Conservation (phyloP, 2,113 vertebrate species). For the Petrocephalus microphthalmus region DNA sequence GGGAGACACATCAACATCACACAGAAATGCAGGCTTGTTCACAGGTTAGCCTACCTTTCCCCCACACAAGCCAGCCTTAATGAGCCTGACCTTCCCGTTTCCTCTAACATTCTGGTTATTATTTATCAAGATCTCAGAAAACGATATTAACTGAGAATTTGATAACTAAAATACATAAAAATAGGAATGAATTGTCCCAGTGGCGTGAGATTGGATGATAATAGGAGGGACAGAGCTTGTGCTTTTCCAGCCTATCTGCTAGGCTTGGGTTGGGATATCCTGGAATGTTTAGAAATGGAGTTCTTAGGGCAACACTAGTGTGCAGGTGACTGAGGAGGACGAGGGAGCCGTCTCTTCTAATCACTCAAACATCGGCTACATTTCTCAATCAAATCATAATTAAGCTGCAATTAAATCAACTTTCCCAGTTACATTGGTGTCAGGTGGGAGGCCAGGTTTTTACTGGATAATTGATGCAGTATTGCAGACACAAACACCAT, state of each 20-base stretch:
- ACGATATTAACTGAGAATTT: conserved; percentile 8
- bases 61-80: neutral
- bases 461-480: conserved; percentile 30
- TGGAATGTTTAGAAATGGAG: neutral
- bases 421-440: conserved; percentile 26
- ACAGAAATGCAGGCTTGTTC: neutral
- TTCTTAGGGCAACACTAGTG: neutral
- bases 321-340: neutral
- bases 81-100: neutral
- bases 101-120: neutral
- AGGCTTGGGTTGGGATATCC: neutral
- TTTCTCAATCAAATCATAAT: conserved; percentile 36
- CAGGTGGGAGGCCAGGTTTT: conserved; percentile 30
- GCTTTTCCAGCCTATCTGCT: neutral
- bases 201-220: neutral
- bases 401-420: conserved; percentile 34
- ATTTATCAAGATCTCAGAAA: conserved; percentile 8
- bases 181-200: neutral
- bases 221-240: neutral
- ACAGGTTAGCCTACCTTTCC: neutral
- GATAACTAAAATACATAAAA: neutral
- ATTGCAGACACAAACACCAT: conserved; percentile 18
- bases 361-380: neutral
- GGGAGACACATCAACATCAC: neutral
- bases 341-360: neutral